These are phyloP conservation scores for Menidia menidia DNA, from an alignment of 2,797 vertebrate species.

Conservation along the genomic window DNA sequence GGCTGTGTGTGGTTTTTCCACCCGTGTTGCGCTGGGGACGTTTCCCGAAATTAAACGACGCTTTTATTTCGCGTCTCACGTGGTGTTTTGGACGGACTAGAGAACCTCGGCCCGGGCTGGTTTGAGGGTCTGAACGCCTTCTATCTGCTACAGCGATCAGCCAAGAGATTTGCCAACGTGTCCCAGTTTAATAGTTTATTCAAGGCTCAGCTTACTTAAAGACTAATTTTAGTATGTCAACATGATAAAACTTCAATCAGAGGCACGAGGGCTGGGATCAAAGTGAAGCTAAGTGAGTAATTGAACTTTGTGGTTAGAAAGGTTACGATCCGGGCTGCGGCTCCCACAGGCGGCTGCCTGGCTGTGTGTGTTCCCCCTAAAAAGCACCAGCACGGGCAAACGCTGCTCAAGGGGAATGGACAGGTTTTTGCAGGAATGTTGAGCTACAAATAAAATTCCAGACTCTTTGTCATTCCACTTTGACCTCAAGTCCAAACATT, in stretches of 20 bases:
- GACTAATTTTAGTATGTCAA: slow-evolving; percentile 38
- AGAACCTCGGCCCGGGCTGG: neutral
- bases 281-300: slow-evolving; percentile 67
- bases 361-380: neutral
- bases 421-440: neutral
- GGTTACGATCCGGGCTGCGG: slow-evolving; percentile 57
- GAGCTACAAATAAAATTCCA: neutral
- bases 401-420: neutral
- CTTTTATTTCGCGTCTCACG: too few species aligned
- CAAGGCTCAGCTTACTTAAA: slow-evolving; percentile 12
- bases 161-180: neutral
- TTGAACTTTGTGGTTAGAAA: slow-evolving; percentile 72
- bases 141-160: neutral
- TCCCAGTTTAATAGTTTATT: slow-evolving; percentile 28
- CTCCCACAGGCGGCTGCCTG: slow-evolving; percentile 43
- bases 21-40: too few species aligned
- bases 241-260: slow-evolving; percentile 57
- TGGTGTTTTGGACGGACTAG: too few species aligned
- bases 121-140: neutral
- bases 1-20: neutral
- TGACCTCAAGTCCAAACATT: neutral
- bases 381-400: neutral
- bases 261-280: slow-evolving; percentile 48
- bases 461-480: slow-evolving; percentile 16
- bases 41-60: too few species aligned